Evolutionary conservation across 2,797 vertebrate species (phyloP), one percentile per base, ranked within the genome.

Genomic region (Podargus strigoides): DNA sequence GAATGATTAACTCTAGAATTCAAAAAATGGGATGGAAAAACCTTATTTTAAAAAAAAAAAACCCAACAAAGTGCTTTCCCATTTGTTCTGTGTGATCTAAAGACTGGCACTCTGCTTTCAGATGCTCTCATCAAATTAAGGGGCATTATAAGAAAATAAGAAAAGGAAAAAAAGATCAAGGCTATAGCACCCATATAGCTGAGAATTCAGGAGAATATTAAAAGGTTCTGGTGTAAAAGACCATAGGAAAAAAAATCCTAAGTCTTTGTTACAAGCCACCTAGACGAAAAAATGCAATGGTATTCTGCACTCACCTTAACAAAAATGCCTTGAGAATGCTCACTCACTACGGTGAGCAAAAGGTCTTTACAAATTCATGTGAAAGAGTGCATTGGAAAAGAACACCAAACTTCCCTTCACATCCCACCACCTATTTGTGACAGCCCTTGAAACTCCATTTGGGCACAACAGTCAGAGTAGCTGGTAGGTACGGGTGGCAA

Each of bases 31-130:
- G n/a, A 53, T 24, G 68, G 39, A 50, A 93, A 94, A 56, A 27
- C 6, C 8, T 42, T 62, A n/a, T 18, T 79, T 34, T 14, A 6
- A 73, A 80, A 68, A 36, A 52, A 20, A 39, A 17, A 23, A 2
- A 1, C n/a, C n/a, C n/a, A n/a, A 11, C 9, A 9, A 49, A 12
- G 16, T 30, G 22, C 24, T 80, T 73, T 76, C 49, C 41, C 7
- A 42, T 76, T 94, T 94, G 49, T 96, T 96, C 95, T 97, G 95
- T 95, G 95, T 95, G 56, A 95, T 41, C 95, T 95, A 95, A 95
- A 91, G 93, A 94, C 69, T 85, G 49, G 55, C 4, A 39, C 23
- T 34, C 50, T 42, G 10, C 52, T 91, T 89, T 63, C 36, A 88
- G 68, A 72, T 24, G 14, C 34, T 24, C 10, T 82, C 52, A 46